Conservation (phyloP, 2,888 invertebrate species). For the Clusia tigrina region DNA sequence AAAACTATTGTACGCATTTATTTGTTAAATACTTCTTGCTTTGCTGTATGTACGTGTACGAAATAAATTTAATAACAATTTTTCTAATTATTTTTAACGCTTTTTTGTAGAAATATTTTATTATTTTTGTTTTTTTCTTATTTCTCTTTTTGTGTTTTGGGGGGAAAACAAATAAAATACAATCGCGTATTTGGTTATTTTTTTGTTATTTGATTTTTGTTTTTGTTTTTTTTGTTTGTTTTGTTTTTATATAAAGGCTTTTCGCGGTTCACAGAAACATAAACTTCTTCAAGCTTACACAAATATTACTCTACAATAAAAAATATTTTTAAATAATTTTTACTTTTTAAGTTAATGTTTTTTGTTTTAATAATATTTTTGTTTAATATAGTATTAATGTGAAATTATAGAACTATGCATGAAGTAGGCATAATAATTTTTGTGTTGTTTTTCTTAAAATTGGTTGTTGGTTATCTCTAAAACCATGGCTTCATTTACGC, state of each 20-base stretch:
- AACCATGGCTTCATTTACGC: too few relatives aligned
- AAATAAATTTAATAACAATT: too few relatives aligned
- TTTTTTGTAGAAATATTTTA: neutral
- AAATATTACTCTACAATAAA: neutral
- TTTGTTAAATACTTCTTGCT: constrained; percentile 21
- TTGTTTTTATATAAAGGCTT: constrained; percentile 32
- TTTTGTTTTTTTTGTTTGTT: constrained; percentile 35
- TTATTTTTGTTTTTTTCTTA: constrained; percentile 9
- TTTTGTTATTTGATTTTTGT: constrained; percentile 20
- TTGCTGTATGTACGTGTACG: neutral
- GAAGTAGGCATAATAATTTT: too few relatives aligned
- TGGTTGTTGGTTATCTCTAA: constrained; percentile 28
- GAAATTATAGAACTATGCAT: neutral
- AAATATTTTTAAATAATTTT: neutral
- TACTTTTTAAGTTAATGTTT: neutral
- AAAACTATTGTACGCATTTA: too few relatives aligned
- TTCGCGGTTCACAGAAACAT: constrained; percentile 39
- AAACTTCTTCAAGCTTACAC: constrained; percentile 28
- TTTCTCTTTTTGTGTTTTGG: constrained; percentile 10
- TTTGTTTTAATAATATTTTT: neutral
- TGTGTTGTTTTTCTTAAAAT: constrained; percentile 15
- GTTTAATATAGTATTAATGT: too few relatives aligned
- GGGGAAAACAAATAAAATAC: constrained; percentile 17
- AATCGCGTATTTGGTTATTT: constrained; percentile 24
- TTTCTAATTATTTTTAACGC: neutral